Conservation (phyloP, 2,113 vertebrate genomes). For the Chinchilla lanigera region DNA sequence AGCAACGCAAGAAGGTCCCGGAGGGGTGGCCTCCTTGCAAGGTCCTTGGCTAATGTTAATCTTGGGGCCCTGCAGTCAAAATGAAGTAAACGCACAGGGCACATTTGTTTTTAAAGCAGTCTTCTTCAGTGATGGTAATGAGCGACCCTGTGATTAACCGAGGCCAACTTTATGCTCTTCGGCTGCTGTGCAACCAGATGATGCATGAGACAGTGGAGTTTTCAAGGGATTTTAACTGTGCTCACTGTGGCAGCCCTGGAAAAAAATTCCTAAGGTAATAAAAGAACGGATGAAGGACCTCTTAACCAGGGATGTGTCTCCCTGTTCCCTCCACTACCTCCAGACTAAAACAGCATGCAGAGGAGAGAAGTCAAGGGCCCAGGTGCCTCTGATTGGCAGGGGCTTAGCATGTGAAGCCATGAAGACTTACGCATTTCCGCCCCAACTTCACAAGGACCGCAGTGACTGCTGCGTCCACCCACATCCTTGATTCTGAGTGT, state of each 20-base stretch:
- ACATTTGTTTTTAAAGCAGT: neutral
- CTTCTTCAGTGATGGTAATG: neutral
- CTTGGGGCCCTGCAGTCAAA: neutral
- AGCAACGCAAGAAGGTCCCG: neutral
- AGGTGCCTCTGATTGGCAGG: neutral
- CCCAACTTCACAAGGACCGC: neutral
- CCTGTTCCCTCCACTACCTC: neutral
- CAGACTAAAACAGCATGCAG: neutral
- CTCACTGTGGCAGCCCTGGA: neutral
- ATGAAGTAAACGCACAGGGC: neutral
- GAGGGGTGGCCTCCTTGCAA: neutral
- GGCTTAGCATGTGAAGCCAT: neutral
- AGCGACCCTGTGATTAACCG: neutral
- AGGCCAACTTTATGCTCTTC: neutral
- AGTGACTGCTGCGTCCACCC: accelerated
- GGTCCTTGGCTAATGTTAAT: neutral
- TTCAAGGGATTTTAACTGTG: neutral
- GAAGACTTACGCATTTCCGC: neutral
- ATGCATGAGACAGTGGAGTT: neutral
- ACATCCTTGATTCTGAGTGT: neutral
- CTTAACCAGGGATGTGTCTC: neutral
- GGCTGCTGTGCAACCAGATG: neutral
- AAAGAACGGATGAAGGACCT: neutral
- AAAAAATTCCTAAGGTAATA: neutral
- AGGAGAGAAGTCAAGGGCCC: neutral